Evolutionary conservation across 2,797 vertebrate species (phyloP).

Genomic region (Poecilia gillii): DNA sequence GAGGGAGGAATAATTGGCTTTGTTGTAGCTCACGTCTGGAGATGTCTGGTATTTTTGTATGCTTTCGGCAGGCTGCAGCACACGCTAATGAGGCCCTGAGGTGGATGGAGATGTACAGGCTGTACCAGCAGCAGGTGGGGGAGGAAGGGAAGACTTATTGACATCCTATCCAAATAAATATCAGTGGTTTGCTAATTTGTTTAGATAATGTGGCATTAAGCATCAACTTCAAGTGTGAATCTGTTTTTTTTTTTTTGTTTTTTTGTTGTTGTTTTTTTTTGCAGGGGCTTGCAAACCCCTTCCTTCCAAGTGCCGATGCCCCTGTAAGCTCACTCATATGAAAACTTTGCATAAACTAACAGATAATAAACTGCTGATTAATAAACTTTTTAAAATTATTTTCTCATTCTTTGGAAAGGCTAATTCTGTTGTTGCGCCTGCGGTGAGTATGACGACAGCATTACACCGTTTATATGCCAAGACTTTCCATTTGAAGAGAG

Average conservation of each 20-base stretch:
- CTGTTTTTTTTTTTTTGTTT: constrained; percentile 9
- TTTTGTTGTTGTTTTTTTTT: constrained; percentile 22
- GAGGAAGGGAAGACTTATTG: neutral
- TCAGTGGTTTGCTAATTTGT: neutral
- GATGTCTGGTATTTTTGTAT: constrained; percentile 57
- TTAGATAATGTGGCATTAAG: constrained; percentile 11
- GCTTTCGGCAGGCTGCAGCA: constrained; percentile 63
- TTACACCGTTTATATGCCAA: neutral
- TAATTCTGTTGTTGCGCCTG: constrained; percentile 15
- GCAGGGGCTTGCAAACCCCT: constrained; percentile 68
- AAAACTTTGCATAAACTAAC: neutral
- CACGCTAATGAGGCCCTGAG: constrained; percentile 77
- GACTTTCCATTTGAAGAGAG: neutral
- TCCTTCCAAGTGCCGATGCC: constrained; percentile 58
- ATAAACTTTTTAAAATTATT: neutral
- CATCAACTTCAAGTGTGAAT: constrained; percentile 15
- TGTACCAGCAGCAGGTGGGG: constrained; percentile 78
- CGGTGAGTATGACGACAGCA: constrained; percentile 28
- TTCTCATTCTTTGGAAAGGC: constrained; percentile 24
- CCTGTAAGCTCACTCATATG: constrained; percentile 55
- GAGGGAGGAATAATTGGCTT: constrained; percentile 34
- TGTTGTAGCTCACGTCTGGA: constrained; percentile 53
- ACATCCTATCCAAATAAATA: neutral
- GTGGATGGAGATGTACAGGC: constrained; percentile 80
- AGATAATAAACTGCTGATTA: neutral